Conservation (phyloP, 2,797 vertebrate species). For the Pseudomugil gertrudae region DNA sequence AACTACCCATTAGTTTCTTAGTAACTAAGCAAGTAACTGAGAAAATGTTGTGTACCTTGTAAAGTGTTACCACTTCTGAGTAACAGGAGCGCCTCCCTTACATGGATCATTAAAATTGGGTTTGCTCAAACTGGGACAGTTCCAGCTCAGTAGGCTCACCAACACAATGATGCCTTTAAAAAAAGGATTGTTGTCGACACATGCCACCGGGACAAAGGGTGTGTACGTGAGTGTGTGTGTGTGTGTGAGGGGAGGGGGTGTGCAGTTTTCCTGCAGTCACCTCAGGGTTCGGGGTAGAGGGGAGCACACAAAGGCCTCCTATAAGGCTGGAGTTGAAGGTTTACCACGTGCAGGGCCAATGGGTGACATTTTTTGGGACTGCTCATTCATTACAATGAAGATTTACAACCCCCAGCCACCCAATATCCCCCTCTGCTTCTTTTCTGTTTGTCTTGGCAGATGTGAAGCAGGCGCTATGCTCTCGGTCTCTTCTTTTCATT, state of each 20-base stretch:
- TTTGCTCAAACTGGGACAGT: conserved; percentile 20
- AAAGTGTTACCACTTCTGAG: too few relatives aligned
- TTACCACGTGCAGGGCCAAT: conserved; percentile 73
- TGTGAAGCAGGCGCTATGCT: conserved; percentile 80
- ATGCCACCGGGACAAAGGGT: conserved; percentile 54
- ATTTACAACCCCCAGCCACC: conserved; percentile 74
- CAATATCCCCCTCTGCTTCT: conserved; percentile 58
- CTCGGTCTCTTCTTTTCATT: conserved; percentile 51
- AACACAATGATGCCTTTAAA: conserved; percentile 19
- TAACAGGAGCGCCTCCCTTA: not conserved
- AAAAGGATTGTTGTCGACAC: conserved; percentile 22
- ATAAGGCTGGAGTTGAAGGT: conserved; percentile 65
- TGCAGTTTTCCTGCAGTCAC: conserved; percentile 21
- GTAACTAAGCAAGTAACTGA: too few relatives aligned
- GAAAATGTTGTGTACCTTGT: too few relatives aligned
- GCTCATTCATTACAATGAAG: conserved; percentile 78
- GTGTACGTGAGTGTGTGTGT: conserved; percentile 7
- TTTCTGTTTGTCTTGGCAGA: conserved; percentile 83
- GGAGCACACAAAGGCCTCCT: conserved; percentile 63
- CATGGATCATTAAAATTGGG: conserved; percentile 14
- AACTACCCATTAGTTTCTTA: too few relatives aligned
- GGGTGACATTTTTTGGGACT: conserved; percentile 77
- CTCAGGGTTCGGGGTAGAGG: conserved; percentile 8
- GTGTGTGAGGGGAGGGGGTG: conserved; percentile 7
- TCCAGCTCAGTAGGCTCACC: conserved; percentile 29